These are phyloP conservation scores for Cryptotis parvus DNA, from an alignment of 2,113 vertebrate species.

Conservation along the genomic window DNA sequence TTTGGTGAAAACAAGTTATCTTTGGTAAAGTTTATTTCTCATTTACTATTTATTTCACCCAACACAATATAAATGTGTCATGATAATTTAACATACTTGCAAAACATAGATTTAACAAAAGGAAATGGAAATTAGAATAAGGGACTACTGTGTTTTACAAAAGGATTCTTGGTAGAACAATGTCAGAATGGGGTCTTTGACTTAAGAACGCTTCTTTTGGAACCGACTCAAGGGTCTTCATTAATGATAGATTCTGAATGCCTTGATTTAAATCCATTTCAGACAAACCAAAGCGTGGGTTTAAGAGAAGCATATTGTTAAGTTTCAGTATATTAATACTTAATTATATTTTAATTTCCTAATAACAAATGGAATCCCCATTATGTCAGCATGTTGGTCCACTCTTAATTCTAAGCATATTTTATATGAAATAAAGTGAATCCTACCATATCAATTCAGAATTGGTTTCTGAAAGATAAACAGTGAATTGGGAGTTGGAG, in stretches of 20 bases:
- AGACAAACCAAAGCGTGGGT: conserved; percentile 47
- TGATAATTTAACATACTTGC: neutral
- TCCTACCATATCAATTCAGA: neutral
- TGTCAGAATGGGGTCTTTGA: neutral
- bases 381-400: conserved; percentile 46
- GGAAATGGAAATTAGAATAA: neutral
- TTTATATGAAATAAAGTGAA: conserved; percentile 53
- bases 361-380: conserved; percentile 64
- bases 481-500: neutral
- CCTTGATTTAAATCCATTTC: conserved; percentile 43
- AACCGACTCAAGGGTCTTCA: conserved; percentile 18
- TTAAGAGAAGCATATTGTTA: conserved; percentile 47
- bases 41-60: neutral
- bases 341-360: conserved; percentile 71
- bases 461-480: neutral
- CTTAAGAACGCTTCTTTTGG: conserved; percentile 49
- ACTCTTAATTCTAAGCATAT: conserved; percentile 26
- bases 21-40: conserved; percentile 14
- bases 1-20: neutral
- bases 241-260: conserved; percentile 45
- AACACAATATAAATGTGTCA: neutral
- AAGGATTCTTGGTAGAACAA: conserved; percentile 17
- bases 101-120: neutral
- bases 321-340: conserved; percentile 68
- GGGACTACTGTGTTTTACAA: neutral